Conservation (phyloP, 2,797 vertebrate genomes). For the Ctenosaura bakeri region DNA sequence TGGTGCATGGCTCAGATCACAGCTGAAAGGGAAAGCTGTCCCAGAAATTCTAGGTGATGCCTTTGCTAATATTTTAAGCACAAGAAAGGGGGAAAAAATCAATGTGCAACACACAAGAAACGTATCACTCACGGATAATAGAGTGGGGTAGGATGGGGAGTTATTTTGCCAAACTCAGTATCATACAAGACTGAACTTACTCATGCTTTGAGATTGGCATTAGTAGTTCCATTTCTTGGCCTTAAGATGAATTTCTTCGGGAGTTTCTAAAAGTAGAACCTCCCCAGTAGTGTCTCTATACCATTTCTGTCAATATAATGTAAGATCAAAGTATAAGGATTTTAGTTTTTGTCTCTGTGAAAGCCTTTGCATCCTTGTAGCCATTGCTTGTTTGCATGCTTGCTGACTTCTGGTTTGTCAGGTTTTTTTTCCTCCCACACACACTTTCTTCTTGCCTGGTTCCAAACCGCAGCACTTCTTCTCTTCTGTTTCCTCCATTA, state of each 20-base stretch:
- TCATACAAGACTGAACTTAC: background rate
- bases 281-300: no score
- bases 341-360: no score
- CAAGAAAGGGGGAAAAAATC: background rate
- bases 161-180: background rate
- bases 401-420: no score
- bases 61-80: background rate
- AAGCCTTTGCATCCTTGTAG: no score
- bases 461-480: no score
- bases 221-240: background rate
- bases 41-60: background rate
- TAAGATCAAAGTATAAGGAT: background rate
- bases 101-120: background rate
- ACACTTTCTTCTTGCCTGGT: no score
- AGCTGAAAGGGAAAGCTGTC: background rate
- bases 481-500: no score
- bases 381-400: no score
- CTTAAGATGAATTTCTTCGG: background rate
- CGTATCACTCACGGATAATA: background rate
- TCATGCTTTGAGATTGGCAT: background rate
- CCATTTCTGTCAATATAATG: background rate
- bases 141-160: no score
- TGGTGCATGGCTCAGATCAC: background rate
- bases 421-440: no score
- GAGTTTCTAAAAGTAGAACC: fast-evolving